Base-by-base conservation (phyloP, 2,888 invertebrate genomes). In the Netelia fuscicornis region DNA sequence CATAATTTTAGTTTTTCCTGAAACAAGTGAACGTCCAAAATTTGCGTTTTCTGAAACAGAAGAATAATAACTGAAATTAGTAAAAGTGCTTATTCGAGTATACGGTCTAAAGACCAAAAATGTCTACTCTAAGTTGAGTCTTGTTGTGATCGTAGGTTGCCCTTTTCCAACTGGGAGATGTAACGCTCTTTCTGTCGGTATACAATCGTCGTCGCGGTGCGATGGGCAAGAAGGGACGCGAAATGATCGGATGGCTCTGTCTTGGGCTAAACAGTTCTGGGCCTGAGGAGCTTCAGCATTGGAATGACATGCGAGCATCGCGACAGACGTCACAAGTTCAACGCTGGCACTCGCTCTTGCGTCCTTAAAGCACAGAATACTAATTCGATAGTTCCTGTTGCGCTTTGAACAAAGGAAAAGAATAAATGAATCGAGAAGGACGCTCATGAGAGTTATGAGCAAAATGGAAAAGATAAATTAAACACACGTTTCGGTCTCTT, bases 181-280 rank as follows among this genome's bases (percentile, higher is more conserved):
- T 99, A 76, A 99, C 98, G 1, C 95, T 99, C 87, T 98, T 98
- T 97, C 96, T 98, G 86, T 98, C 98, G 0, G 98, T 98, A 81
- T 98, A 98, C 95, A 96, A 96, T 92, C 97, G 98, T 93, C 97
- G 98, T 87, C 97, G 98, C 89, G 98, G 98, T 93, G 97, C 97
- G 87, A 98, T 98, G 94, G 97, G 98, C 88, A 97, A 97, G 88
- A 99, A 98, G 93, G 97, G 98, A 89, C 98, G 98, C 92, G 98
- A 99, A 94, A 98, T 98, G 97, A 97, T 99, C 89, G 99, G 99
- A 84, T 99, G 99, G 98, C 98, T 99, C 94, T 97, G 98, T 85
- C 94, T 99, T 81, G 99, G 99, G 6, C 95, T 98, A 93, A 98
- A 97, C 94, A 97, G 98, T 89, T 98, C 98, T 79, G 98, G 98